A percentile compares a stretch with the other conserved stretches of the same genome.
These are phyloP conservation scores for Sebastes elongatus DNA, from an alignment of 2,797 vertebrate genomes.

Conservation along the genomic window DNA sequence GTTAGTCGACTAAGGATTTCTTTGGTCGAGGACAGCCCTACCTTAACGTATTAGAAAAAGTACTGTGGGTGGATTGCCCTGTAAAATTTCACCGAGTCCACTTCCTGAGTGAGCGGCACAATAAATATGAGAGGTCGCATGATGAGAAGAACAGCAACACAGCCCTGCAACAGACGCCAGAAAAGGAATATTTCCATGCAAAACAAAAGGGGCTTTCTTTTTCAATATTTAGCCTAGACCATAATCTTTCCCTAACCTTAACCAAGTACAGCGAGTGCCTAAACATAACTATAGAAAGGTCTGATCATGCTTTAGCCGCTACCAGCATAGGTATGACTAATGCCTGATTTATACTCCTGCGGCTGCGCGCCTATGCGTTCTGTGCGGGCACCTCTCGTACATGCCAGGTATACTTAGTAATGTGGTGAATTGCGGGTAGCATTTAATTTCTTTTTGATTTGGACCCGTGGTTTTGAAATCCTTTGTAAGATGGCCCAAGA, in stretches of 20 bases:
- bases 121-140: not conserved
- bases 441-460: not conserved
- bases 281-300: not conserved
- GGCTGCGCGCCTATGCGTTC: no score
- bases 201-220: not conserved
- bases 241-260: not conserved
- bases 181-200: not conserved
- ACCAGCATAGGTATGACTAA: not conserved
- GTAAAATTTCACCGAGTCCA: not conserved
- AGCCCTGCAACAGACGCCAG: not conserved
- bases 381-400: no score
- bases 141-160: no score
- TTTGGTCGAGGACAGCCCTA: no score
- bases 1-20: no score
- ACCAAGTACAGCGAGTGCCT: not conserved
- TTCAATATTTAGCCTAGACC: not conserved
- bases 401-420: no score
- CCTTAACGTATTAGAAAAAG: no score
- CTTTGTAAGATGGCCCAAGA: not conserved
- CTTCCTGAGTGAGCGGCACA: not conserved
- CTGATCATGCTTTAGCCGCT: not conserved
- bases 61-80: no score
- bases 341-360: no score
- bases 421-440: no score
- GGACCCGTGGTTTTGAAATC: not conserved